Conservation (phyloP, 2,113 vertebrate species). For the Cebus imitator region DNA sequence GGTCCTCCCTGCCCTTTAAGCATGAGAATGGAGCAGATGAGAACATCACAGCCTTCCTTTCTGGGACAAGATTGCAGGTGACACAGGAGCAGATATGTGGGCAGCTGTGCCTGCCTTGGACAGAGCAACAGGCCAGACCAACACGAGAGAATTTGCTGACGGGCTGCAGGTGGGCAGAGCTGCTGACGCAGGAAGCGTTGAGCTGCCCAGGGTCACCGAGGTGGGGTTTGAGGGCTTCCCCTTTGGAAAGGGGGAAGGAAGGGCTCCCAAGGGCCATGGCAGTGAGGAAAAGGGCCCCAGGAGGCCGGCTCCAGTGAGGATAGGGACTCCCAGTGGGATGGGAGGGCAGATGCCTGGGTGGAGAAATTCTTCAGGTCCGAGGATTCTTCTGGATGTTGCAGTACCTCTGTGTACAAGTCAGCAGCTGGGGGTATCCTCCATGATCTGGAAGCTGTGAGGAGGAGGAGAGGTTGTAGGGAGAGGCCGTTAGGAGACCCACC, state of each 20-base stretch:
- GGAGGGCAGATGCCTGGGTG: too few species aligned
- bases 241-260: not conserved
- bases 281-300: not conserved
- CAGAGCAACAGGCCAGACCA: not conserved
- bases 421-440: fast-evolving
- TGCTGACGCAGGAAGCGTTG: not conserved
- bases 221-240: not conserved
- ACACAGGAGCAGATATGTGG: not conserved
- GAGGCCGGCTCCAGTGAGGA: not conserved
- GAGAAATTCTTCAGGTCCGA: not conserved
- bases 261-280: not conserved
- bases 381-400: not conserved
- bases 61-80: not conserved
- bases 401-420: not conserved
- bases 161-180: not conserved
- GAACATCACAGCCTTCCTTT: too few species aligned
- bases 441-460: not conserved
- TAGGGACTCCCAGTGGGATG: fast-evolving
- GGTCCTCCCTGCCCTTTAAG: not conserved
- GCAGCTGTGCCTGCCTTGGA: not conserved
- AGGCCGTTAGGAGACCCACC: not conserved
- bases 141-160: not conserved
- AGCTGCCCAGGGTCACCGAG: not conserved
- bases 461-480: not conserved
- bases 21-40: not conserved